Conservation (phyloP, 1,140 invertebrate species). For the Drosophila sucinea region DNA sequence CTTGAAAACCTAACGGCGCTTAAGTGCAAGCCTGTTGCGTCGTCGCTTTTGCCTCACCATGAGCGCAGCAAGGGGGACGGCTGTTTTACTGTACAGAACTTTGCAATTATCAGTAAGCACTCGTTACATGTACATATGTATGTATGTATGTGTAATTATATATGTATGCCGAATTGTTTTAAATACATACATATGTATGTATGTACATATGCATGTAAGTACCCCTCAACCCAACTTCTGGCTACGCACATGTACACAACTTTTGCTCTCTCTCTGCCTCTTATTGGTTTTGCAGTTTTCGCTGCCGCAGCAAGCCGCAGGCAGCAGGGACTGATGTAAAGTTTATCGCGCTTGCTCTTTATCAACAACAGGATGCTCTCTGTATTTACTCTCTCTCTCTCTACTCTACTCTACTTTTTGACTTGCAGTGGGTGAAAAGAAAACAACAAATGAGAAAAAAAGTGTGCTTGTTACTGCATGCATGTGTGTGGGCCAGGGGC, state of each 20-base stretch:
- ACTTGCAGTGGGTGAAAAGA: neutral
- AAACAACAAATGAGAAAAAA: neutral
- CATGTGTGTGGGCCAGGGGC: conserved; percentile 8
- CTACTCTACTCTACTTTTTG: neutral
- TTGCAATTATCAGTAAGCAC: too few species aligned
- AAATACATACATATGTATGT: too few species aligned
- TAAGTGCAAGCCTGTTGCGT: conserved; percentile 65
- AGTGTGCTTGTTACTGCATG: neutral
- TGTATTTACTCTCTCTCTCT: conserved; percentile 5
- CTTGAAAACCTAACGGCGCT: conserved; percentile 37
- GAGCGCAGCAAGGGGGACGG: neutral
- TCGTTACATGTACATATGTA: too few species aligned
- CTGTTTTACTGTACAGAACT: too few species aligned
- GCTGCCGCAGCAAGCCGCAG: conserved; percentile 11
- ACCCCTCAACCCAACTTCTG: neutral
- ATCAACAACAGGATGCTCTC: conserved; percentile 56
- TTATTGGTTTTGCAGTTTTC: neutral
- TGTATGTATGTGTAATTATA: too few species aligned
- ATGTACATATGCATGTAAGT: too few species aligned
- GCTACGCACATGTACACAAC: neutral
- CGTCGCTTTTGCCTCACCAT: conserved; percentile 19
- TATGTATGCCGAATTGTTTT: too few species aligned
- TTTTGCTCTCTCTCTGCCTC: conserved; percentile 15
- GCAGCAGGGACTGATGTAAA: conserved; percentile 36
- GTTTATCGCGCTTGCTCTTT: conserved; percentile 48